Base-by-base conservation (phyloP, 2,797 vertebrate species). In the Enteromius anoplus region DNA sequence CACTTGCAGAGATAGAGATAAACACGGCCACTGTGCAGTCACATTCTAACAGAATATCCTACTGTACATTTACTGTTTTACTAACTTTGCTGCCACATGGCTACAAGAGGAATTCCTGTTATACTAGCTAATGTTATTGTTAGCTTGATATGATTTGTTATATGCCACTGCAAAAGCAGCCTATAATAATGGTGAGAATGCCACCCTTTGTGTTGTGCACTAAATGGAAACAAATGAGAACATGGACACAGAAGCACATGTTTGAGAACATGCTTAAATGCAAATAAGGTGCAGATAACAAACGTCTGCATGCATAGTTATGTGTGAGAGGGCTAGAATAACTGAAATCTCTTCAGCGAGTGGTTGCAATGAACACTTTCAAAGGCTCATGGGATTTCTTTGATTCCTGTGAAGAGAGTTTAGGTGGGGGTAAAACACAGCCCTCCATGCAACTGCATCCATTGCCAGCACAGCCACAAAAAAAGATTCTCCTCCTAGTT, bases 331-430 rank as follows among this genome's bases (percentile, higher is more conserved):
- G 10, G 32, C n/a, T 40, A 26, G 78, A 80, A 70, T 58, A 53
- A 42, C 47, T 42, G 7, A 80, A 68, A 80, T 58, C 32, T 70
- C 65, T 58, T 49, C 21, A 40, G 64, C 19, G 65, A 58, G 49
- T 23, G 21, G 65, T 70, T 80, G 47, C n/a, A 21, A 53, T 53
- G 65, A 34, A 70, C 65, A 66, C 45, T 49, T 79, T 79, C 29
- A 80, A 55, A 69, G 14, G 78, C 65, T 80, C 78, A 69, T 26
- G 78, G 78, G 78, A 80, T 66, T 79, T 79, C 10, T 79, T 17
- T 68, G 4, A 68, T 34, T 79, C 19, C 37, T 40, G 45, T 53
- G 64, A 66, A 53, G 45, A 51, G 45, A 51, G 65, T 80, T 80
- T 58, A 58, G 40, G 8, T n/a, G 5, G 49, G 32, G 29, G 47